Conservation (phyloP, 1,140 invertebrate species). For the Olivierus martensii region DNA sequence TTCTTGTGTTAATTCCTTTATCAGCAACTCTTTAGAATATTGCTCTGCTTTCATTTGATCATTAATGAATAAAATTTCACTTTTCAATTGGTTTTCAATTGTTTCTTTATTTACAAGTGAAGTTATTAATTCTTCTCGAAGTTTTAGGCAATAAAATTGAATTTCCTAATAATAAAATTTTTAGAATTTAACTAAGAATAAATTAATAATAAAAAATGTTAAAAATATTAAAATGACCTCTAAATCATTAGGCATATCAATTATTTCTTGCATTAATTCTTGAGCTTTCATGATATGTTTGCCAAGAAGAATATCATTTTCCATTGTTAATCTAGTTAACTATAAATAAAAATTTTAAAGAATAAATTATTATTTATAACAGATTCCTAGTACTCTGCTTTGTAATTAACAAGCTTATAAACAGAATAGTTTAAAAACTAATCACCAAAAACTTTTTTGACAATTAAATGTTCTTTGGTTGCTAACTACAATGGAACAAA, state of each 20-base stretch:
- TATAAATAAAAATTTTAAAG: slow-evolving; percentile 1
- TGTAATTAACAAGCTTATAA: too few species aligned
- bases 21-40: slow-evolving; percentile 42
- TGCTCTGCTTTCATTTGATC: slow-evolving; percentile 42
- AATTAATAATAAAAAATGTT: slow-evolving; percentile 2
- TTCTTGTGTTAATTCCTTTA: slow-evolving; percentile 45
- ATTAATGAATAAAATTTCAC: slow-evolving; percentile 57
- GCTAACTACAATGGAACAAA: too few species aligned
- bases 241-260: slow-evolving; percentile 80
- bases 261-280: slow-evolving; percentile 78
- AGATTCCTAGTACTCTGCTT: too few species aligned
- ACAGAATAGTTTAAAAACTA: too few species aligned
- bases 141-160: slow-evolving; percentile 66
- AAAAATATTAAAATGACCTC: slow-evolving; percentile 38
- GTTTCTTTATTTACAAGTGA: slow-evolving; percentile 77
- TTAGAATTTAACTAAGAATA: background rate
- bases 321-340: slow-evolving; percentile 49
- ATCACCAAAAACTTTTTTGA: too few species aligned
- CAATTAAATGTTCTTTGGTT: too few species aligned
- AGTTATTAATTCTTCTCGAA: slow-evolving; percentile 79
- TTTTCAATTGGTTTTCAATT: slow-evolving; percentile 51
- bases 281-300: slow-evolving; percentile 70
- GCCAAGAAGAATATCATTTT: slow-evolving; percentile 75
- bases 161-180: slow-evolving; percentile 48
- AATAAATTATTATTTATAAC: too few species aligned